These are phyloP conservation scores for Drosophila affinis DNA, from an alignment of 2,888 invertebrate species.

Conservation along the genomic window DNA sequence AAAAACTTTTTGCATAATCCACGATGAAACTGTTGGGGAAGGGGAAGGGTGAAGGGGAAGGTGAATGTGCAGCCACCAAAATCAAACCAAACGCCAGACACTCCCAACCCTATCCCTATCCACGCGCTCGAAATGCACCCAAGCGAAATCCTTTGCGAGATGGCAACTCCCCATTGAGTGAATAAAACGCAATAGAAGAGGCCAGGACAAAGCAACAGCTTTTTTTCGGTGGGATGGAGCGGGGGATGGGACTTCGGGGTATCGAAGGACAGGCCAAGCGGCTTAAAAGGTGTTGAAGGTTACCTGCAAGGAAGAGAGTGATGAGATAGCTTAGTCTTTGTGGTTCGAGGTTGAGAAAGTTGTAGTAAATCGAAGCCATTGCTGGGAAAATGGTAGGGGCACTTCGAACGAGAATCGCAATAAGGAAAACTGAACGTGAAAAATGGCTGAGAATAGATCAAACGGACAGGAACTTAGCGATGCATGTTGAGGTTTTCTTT, in stretches of 20 bases:
- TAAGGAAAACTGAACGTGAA: constrained; percentile 26
- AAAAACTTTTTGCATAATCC: constrained; percentile 83
- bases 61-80: constrained; percentile 23
- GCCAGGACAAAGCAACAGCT: constrained; percentile 24
- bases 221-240: constrained; percentile 3
- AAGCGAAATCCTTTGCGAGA: constrained; percentile 36
- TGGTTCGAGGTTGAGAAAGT: constrained; percentile 8
- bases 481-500: constrained; percentile 2
- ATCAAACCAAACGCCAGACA: constrained; percentile 24
- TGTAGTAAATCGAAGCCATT: neutral
- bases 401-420: constrained; percentile 8
- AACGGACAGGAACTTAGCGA: constrained; percentile 3
- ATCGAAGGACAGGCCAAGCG: constrained; percentile 64
- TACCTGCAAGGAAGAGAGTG: constrained; percentile 44
- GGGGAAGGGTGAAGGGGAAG: neutral
- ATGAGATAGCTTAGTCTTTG: constrained; percentile 22
- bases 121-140: constrained; percentile 30
- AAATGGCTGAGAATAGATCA: constrained; percentile 18
- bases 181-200: constrained; percentile 61
- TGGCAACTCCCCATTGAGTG: constrained; percentile 41
- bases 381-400: constrained; percentile 5
- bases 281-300: constrained; percentile 71
- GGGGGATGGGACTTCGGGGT: constrained; percentile 20
- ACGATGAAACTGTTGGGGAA: constrained; percentile 42
- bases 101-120: neutral